Evolutionary conservation across 2,797 vertebrate species (phyloP), one percentile per base, ranked within the genome.

Genomic region (Champsocephalus gunnari): DNA sequence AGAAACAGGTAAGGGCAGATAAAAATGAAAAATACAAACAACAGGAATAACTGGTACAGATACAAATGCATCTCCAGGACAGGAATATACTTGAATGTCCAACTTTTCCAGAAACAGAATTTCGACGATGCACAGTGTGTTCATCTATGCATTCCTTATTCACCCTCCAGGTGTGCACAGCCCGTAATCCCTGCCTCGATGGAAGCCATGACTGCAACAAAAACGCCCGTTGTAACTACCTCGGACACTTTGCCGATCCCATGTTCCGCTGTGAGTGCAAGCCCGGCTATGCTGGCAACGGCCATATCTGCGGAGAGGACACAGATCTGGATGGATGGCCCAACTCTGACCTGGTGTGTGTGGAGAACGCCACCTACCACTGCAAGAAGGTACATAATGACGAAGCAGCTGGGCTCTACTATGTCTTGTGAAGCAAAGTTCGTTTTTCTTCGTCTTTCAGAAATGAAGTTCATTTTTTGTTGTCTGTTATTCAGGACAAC

Each of bases 191-290:
- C 51, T 99, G 98, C 87, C 93, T 96, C 0, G 98, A 99, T 45
- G 97, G 97, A 88, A 99, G 97, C 54, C 98, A 99, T 3, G 93
- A 97, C 87, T 99, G 98, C 89, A 99, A 99, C 92, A 98, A 96
- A 92, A 97, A 99, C 0, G 98, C 98, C 75, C 98, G 96, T 78
- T 99, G 98, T 82, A 98, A 97, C 92, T 99, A 99, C 92, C 95
- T 99, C n/a, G 97, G 98, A 66, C 97, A 98, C 82, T 98, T 98
- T 34, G 94, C 96, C 0, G 98, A 99, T 48, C 97, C 97, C 49
- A 98, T 99, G 98, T 98, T 92, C 92, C 98, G 97, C 73, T 99
- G 98, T 12, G 98, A 99, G 91, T 99, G 98, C 93, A 98, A 93
- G 87, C 98, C 98, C 0, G 98, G 98, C 48, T 99, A 97, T 8